Conservation (phyloP, 1,140 invertebrate species). For the Araneus ventricosus region DNA sequence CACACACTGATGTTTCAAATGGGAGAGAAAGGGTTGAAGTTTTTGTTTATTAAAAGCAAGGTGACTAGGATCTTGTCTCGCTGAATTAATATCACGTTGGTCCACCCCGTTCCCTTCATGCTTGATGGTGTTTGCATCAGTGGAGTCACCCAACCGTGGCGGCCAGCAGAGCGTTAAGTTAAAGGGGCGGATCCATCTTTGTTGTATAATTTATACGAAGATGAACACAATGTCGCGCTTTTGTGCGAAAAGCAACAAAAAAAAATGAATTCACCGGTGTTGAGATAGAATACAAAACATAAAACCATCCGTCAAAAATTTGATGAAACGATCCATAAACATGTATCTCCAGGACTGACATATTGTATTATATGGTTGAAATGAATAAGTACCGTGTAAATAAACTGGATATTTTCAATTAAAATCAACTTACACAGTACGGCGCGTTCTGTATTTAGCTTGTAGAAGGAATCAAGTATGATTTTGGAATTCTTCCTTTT, state of each 20-base stretch:
- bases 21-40: background rate
- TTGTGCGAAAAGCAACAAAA: background rate
- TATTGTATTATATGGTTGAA: too few species aligned
- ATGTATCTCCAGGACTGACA: too few species aligned
- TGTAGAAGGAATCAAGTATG: too few species aligned
- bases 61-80: background rate
- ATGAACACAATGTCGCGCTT: background rate
- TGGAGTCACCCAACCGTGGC: background rate
- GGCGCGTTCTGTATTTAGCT: too few species aligned
- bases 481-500: too few species aligned
- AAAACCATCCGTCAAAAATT: too few species aligned
- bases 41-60: background rate
- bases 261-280: background rate
- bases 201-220: background rate
- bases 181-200: background rate
- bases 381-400: too few species aligned
- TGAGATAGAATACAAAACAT: background rate
- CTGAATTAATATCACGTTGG: background rate
- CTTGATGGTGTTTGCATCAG: background rate
- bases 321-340: too few species aligned
- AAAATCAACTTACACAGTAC: too few species aligned
- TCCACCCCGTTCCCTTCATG: background rate
- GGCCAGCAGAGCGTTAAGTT: slow-evolving; percentile 2
- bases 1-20: background rate
- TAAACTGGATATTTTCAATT: too few species aligned